phyloP scores from a whole-genome alignment of 2,113 vertebrate genomes.

The Erythrocercus mccallii region DNA sequence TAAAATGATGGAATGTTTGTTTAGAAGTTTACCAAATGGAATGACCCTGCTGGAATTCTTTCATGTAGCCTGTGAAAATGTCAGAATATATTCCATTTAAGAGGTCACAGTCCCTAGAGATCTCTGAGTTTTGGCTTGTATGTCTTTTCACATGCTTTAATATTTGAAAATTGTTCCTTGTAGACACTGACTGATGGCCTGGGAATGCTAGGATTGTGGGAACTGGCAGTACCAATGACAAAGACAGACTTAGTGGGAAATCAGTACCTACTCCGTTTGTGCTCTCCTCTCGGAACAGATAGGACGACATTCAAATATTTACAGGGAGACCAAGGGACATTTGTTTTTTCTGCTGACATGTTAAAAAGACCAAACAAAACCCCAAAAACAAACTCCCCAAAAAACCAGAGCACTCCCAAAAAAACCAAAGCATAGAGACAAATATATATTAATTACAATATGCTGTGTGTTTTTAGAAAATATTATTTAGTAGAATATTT shows the following conservation, averaged over 20 bases:
- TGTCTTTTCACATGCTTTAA: constrained; percentile 83
- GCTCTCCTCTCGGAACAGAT: background rate
- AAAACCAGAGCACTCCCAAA: background rate
- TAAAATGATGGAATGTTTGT: constrained; percentile 64
- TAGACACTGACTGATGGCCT: constrained; percentile 80
- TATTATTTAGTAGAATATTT: background rate
- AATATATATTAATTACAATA: background rate
- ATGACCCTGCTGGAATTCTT: constrained; percentile 73
- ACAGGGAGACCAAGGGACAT: background rate
- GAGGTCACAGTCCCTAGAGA: constrained; percentile 76
- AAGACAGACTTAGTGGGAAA: constrained; percentile 74
- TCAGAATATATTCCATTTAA: constrained; percentile 75
- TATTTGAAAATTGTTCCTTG: constrained; percentile 79
- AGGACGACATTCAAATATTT: constrained; percentile 1
- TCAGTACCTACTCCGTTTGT: constrained; percentile 43
- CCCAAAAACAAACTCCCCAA: background rate
- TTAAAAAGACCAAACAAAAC: background rate
- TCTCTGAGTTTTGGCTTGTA: constrained; percentile 74
- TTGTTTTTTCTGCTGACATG: background rate
- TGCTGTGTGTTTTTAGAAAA: background rate
- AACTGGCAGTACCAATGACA: constrained; percentile 76
- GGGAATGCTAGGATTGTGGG: constrained; percentile 82
- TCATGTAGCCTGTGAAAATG: constrained; percentile 80
- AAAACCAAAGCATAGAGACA: background rate
- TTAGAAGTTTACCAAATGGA: constrained; percentile 75